These are phyloP conservation scores for Stomatorhinus ivindoensis DNA, from an alignment of 2,113 vertebrate genomes.

Conservation along the genomic window DNA sequence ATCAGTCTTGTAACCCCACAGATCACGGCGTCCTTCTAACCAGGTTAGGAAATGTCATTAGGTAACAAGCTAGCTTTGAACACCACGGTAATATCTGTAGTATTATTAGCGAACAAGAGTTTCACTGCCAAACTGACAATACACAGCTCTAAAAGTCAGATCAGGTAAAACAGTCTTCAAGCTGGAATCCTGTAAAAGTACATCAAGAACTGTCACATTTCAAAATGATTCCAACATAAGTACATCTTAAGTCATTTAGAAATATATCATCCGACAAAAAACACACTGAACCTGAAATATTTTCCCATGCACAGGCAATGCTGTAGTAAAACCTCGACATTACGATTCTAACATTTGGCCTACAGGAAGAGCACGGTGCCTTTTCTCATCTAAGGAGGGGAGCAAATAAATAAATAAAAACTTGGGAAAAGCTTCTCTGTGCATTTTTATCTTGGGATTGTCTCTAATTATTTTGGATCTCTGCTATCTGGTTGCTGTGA, in stretches of 20 bases:
- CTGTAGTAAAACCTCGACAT: not conserved
- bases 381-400: not conserved
- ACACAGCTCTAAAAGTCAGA: not conserved
- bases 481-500: not conserved
- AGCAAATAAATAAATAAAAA: not conserved
- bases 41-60: not conserved
- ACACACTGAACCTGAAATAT: not conserved
- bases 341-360: not conserved
- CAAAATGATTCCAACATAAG: not conserved
- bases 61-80: not conserved
- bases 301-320: not conserved
- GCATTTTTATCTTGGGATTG: not conserved
- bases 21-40: not conserved
- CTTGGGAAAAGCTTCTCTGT: not conserved
- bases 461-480: not conserved
- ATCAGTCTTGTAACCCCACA: not conserved
- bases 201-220: not conserved
- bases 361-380: not conserved
- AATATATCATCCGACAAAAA: not conserved
- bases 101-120: not conserved
- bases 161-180: not conserved
- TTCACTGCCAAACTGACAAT: not conserved
- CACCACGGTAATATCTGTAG: not conserved
- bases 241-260: not conserved
- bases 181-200: not conserved